These are phyloP conservation scores for Drosophila trichaetosa DNA, from an alignment of 2,888 invertebrate species.

Conservation along the genomic window DNA sequence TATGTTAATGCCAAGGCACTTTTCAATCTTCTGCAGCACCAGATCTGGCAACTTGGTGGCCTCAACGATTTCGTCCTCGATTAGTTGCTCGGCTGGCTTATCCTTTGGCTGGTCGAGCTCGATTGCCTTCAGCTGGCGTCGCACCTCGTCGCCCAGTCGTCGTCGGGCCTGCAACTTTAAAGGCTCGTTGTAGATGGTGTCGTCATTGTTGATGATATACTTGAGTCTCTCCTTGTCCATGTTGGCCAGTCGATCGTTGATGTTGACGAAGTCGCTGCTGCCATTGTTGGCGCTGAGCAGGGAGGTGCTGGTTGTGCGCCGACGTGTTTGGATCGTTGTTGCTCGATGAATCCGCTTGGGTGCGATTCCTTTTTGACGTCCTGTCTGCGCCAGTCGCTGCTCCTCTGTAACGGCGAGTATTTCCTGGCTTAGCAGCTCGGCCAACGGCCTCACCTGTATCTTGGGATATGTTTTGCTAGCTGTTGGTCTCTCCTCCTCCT, in stretches of 20 bases:
- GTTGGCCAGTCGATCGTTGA: constrained; percentile 78
- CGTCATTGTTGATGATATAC: constrained; percentile 83
- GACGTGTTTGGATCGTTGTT: constrained; percentile 34
- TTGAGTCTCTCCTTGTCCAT: constrained; percentile 83
- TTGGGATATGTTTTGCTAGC: constrained; percentile 43
- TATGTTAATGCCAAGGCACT: constrained; percentile 82
- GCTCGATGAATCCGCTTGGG: neutral
- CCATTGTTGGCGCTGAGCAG: constrained; percentile 12
- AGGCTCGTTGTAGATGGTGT: constrained; percentile 83
- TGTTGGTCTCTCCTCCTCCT: neutral
- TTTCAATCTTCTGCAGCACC: constrained; percentile 81
- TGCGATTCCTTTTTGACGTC: neutral
- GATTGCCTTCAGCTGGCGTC: constrained; percentile 80
- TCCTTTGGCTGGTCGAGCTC: constrained; percentile 73
- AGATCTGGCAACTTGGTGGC: constrained; percentile 80
- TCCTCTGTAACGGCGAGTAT: constrained; percentile 57
- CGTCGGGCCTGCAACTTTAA: constrained; percentile 81
- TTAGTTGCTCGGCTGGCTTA: constrained; percentile 54
- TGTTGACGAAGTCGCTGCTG: constrained; percentile 51
- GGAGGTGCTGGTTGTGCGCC: constrained; percentile 58
- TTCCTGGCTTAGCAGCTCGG: constrained; percentile 69
- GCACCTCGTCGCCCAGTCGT: constrained; percentile 81
- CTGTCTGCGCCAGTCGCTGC: constrained; percentile 13
- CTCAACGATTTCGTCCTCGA: constrained; percentile 83
- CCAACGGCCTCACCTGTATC: constrained; percentile 79